These are phyloP conservation scores for Aplocera efformata DNA, from an alignment of 2,888 invertebrate species.

Conservation along the genomic window DNA sequence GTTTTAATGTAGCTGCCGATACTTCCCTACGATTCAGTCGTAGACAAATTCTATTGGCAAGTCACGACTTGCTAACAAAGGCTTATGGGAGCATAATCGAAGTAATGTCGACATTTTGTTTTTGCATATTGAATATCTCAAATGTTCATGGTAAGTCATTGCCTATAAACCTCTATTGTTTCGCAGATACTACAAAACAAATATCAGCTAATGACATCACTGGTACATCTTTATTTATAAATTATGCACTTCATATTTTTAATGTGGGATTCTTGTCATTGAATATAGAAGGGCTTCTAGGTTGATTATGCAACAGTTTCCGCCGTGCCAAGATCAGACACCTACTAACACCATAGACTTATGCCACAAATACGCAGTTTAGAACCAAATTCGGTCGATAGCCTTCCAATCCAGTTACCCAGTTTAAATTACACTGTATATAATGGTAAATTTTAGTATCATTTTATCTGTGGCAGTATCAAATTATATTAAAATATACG, in stretches of 20 bases:
- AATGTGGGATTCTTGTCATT: slow-evolving; percentile 30
- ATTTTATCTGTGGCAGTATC: too few relatives aligned
- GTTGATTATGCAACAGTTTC: slow-evolving; percentile 51
- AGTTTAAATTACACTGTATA: too few relatives aligned
- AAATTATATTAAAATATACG: too few relatives aligned
- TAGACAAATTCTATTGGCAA: neutral
- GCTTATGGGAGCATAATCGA: neutral
- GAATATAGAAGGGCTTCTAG: slow-evolving; percentile 53
- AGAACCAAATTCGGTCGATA: too few relatives aligned
- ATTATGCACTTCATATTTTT: slow-evolving; percentile 12
- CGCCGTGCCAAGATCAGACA: slow-evolving; percentile 61
- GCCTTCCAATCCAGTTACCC: too few relatives aligned
- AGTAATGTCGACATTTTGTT: neutral
- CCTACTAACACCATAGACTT: slow-evolving; percentile 57
- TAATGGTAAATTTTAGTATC: too few relatives aligned
- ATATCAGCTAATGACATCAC: slow-evolving; percentile 9
- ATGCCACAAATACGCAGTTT: too few relatives aligned
- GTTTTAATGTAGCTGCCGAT: too few relatives aligned
- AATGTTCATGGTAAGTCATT: neutral
- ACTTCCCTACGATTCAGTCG: too few relatives aligned
- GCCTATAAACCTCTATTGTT: slow-evolving; percentile 7
- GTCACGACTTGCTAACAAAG: slow-evolving; percentile 1
- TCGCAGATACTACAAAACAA: slow-evolving; percentile 3
- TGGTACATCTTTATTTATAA: slow-evolving; percentile 9
- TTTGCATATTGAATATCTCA: neutral